Evolutionary conservation across 2,113 vertebrate genomes (phyloP).

Genomic region (Motacilla alba): DNA sequence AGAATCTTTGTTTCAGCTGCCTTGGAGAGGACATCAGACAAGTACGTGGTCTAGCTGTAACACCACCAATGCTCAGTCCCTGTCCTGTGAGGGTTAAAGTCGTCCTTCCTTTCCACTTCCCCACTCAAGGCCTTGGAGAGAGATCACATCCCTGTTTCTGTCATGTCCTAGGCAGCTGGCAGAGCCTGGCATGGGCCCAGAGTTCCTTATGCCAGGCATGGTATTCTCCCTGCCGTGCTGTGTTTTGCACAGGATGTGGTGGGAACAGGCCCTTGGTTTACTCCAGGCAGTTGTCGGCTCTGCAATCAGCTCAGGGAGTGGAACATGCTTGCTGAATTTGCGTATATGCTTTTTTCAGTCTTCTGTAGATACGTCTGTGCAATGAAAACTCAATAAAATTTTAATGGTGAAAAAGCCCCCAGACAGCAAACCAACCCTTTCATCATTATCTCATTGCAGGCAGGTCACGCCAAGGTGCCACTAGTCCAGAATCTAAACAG

Average conservation of each 20-base stretch:
- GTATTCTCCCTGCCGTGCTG: background rate
- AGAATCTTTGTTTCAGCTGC: background rate
- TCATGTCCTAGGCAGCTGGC: background rate
- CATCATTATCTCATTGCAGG: slow-evolving; percentile 27
- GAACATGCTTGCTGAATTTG: background rate
- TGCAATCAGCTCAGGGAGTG: background rate
- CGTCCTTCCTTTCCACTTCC: background rate
- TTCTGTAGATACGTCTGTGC: background rate
- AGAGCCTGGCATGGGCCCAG: background rate
- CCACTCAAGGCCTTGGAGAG: background rate
- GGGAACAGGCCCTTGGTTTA: background rate
- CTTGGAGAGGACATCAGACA: background rate
- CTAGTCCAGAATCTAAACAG: slow-evolving; percentile 26
- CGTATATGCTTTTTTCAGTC: background rate
- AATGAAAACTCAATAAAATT: slow-evolving; percentile 25
- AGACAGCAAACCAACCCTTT: background rate
- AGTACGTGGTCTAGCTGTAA: background rate
- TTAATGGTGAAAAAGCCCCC: background rate
- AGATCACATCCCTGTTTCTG: background rate
- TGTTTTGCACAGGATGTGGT: background rate
- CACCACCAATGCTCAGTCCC: background rate
- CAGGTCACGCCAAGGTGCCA: background rate
- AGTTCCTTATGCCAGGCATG: background rate
- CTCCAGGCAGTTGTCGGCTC: background rate
- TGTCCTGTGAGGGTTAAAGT: too few species aligned